A percentile compares a stretch with the other conserved stretches of the same genome.
These are phyloP conservation scores for Salvelinus sp. DNA, from an alignment of 2,113 vertebrate species.

Conservation along the genomic window DNA sequence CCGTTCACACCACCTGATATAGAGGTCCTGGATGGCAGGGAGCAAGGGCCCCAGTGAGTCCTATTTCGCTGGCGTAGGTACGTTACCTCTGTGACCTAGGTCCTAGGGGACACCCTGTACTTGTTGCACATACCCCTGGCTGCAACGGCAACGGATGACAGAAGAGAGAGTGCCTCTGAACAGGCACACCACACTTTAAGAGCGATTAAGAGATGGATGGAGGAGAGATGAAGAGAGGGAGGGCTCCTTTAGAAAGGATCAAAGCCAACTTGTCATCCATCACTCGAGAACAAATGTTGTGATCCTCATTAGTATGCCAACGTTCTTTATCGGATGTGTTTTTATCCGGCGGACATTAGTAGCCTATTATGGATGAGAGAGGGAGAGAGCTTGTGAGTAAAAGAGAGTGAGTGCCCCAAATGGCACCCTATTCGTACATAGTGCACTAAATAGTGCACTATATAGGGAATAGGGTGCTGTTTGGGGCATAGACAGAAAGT, in stretches of 20 bases:
- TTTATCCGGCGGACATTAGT: neutral
- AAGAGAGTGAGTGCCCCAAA: too few species aligned
- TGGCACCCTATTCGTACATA: too few species aligned
- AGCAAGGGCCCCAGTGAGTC: too few species aligned
- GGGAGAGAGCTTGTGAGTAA: neutral
- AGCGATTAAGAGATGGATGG: too few species aligned
- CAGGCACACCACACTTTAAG: neutral
- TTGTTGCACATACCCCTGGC: neutral
- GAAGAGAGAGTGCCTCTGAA: neutral
- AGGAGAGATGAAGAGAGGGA: neutral
- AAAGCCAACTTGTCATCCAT: neutral
- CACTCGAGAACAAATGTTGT: neutral
- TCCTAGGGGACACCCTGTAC: neutral
- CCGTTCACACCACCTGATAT: too few species aligned
- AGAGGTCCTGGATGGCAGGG: too few species aligned
- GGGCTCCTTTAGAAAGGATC: neutral
- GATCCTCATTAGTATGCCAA: neutral
- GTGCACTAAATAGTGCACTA: too few species aligned
- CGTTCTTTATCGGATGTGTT: neutral
- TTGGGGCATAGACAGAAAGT: neutral
- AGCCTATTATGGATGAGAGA: constrained; percentile 1
- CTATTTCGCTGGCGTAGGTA: neutral
- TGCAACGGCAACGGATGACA: neutral
- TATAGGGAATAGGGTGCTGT: too few species aligned
- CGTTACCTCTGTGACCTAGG: neutral